phyloP scores from a whole-genome alignment of 2,797 vertebrate species.

The Ctenopoma multispine region DNA sequence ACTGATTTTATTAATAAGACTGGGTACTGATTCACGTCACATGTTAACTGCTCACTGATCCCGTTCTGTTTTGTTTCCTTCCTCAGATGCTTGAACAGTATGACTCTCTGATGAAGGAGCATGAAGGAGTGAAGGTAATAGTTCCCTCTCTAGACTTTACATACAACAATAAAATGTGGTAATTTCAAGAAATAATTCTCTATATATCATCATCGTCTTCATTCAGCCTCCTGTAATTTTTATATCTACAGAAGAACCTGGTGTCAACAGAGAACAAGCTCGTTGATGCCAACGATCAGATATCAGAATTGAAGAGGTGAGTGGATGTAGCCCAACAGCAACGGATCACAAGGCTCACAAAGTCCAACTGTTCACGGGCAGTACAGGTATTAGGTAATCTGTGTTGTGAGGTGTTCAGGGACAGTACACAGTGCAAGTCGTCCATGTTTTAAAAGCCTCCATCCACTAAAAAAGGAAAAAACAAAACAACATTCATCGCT shows the following conservation, averaged over 20 bases:
- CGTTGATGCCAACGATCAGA: conserved; percentile 88
- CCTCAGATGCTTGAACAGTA: conserved; percentile 92
- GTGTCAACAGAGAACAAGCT: conserved; percentile 91
- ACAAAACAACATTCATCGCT: no score
- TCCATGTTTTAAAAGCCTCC: no score
- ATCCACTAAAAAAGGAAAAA: no score
- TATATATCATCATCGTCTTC: not conserved
- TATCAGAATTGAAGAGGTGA: conserved; percentile 95
- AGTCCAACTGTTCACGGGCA: no score
- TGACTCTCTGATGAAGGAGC: conserved; percentile 90
- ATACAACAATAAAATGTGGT: not conserved
- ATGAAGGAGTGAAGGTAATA: conserved; percentile 90
- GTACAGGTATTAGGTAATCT: no score
- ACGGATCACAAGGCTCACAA: no score
- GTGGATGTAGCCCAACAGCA: not conserved
- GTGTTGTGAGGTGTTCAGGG: no score
- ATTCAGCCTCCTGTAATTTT: not conserved
- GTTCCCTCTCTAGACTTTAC: conserved; percentile 1
- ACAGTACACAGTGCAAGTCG: no score
- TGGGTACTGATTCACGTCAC: not conserved
- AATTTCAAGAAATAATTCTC: not conserved
- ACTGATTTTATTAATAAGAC: not conserved
- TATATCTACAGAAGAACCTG: conserved; percentile 87
- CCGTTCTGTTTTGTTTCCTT: conserved; percentile 17
- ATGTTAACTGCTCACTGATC: not conserved